Conservation (phyloP, 2,113 vertebrate genomes). For the Casuarius casuarius region DNA sequence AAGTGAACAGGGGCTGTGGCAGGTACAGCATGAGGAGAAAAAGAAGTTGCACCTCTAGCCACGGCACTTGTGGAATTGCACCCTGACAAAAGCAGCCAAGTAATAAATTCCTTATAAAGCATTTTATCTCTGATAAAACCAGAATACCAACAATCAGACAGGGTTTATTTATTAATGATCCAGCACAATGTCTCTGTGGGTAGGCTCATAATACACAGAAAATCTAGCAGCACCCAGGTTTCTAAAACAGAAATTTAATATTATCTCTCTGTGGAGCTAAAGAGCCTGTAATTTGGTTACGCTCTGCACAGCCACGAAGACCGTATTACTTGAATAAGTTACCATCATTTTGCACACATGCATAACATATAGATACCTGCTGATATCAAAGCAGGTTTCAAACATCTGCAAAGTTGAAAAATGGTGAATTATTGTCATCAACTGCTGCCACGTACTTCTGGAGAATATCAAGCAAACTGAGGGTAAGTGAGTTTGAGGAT, state of each 20-base stretch:
- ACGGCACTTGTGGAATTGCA: not conserved
- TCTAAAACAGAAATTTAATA: fast-evolving
- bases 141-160: not conserved
- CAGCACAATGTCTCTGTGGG: not conserved
- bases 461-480: not conserved
- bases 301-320: not conserved
- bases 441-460: not conserved
- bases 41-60: not conserved
- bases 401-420: not conserved
- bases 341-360: not conserved
- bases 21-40: not conserved
- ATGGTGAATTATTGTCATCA: not conserved
- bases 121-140: not conserved
- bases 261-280: not conserved
- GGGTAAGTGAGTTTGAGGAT: not conserved
- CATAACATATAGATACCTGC: not conserved
- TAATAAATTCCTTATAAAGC: not conserved
- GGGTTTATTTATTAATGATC: not conserved
- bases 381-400: not conserved
- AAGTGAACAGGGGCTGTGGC: not conserved
- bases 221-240: not conserved
- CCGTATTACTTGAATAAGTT: fast-evolving
- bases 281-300: not conserved
- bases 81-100: not conserved
- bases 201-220: not conserved